phyloP scores from a whole-genome alignment of 1,140 invertebrate species.

The Caenorhabditis briggsae region DNA sequence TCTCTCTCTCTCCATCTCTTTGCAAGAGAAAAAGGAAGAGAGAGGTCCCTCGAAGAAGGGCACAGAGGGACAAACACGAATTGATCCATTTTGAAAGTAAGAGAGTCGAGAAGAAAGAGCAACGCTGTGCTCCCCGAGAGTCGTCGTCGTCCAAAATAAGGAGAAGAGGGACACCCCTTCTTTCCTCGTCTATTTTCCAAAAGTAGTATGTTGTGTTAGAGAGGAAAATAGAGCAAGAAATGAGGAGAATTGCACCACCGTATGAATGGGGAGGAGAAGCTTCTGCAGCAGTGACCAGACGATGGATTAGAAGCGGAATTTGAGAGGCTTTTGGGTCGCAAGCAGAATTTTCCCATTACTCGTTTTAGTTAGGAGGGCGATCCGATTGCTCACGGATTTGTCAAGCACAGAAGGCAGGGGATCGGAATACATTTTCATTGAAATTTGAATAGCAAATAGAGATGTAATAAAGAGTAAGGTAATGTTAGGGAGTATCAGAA shows the following conservation, averaged over 20 bases:
- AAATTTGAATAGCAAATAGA: constrained; percentile 34
- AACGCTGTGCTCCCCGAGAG: not conserved
- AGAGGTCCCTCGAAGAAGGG: not conserved
- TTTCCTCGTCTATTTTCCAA: constrained; percentile 9
- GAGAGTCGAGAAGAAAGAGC: not conserved
- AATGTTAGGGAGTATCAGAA: not conserved
- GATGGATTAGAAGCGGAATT: constrained; percentile 53
- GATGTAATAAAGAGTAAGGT: not conserved
- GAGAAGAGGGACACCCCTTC: not conserved
- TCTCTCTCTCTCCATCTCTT: not conserved
- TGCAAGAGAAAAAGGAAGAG: not conserved
- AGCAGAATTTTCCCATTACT: not conserved
- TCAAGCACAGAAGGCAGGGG: not conserved
- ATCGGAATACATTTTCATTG: not conserved
- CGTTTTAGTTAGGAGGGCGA: not conserved
- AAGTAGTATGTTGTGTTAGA: not conserved
- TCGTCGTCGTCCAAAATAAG: too few species aligned
- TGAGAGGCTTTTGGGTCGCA: not conserved
- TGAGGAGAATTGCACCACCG: constrained; percentile 28
- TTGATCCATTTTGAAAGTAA: constrained; percentile 50
- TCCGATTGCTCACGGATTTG: constrained; percentile 14
- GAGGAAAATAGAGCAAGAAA: not conserved
- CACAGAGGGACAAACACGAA: not conserved
- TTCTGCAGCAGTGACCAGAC: constrained; percentile 31
- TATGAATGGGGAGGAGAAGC: not conserved